Evolutionary conservation across 2,797 vertebrate species (phyloP).

Genomic region (Muscicapa comitata): DNA sequence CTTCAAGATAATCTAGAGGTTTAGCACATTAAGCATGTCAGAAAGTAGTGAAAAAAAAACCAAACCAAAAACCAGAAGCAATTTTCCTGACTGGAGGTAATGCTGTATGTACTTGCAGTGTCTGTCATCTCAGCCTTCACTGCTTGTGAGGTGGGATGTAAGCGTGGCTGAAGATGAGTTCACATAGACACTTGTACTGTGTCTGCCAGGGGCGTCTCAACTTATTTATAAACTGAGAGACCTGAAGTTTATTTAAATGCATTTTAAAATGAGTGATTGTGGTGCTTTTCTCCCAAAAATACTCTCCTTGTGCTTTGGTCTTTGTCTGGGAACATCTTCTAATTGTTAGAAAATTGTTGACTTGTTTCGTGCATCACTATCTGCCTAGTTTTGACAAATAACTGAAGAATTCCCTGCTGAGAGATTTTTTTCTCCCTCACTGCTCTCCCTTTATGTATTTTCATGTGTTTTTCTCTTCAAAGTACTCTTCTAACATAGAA

Average conservation of each 20-base stretch:
- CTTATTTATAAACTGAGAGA: not conserved
- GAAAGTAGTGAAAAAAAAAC: not conserved
- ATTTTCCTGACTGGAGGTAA: not conserved
- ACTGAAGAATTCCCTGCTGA: not conserved
- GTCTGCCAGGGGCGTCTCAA: not conserved
- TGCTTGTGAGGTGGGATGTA: not conserved
- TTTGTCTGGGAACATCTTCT: not conserved
- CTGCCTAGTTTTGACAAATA: not conserved
- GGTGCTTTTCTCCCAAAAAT: not conserved
- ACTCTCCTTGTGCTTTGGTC: not conserved
- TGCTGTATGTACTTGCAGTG: not conserved
- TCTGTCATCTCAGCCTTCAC: not conserved
- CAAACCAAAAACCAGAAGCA: not conserved
- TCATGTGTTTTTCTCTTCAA: not conserved
- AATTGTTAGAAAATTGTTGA: not conserved
- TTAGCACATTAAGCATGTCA: not conserved
- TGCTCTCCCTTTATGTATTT: conserved; percentile 16
- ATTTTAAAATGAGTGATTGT: not conserved
- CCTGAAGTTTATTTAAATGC: not conserved
- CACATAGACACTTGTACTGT: not conserved
- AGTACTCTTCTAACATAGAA: not conserved
- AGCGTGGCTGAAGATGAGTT: not conserved
- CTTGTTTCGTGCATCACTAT: not conserved
- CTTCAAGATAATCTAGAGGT: not conserved
- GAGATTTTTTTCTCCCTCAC: not conserved